Evolutionary conservation across 1,140 invertebrate species (phyloP).

Genomic region (Wiebesia pumilae): DNA sequence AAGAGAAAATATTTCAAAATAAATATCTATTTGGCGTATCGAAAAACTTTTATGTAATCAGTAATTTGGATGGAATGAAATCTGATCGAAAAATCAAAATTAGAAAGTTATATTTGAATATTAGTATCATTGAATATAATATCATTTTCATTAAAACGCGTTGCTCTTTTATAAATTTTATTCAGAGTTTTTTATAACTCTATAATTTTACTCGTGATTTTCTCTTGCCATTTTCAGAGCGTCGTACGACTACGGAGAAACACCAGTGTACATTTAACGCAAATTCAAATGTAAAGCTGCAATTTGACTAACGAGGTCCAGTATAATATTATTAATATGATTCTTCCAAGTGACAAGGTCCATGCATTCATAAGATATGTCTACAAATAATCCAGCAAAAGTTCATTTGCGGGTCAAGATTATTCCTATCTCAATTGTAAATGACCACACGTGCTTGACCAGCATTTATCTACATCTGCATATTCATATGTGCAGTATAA

Average conservation of each 20-base stretch:
- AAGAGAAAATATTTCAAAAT: too few species aligned
- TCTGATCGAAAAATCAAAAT: too few species aligned
- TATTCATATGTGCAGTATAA: neutral
- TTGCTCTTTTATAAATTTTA: neutral
- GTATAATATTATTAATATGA: neutral
- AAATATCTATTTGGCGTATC: too few species aligned
- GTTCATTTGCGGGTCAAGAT: neutral
- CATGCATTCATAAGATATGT: neutral
- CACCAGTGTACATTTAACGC: too few species aligned
- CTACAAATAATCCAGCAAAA: neutral
- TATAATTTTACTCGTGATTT: neutral
- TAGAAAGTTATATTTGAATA: too few species aligned
- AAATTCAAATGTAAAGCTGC: neutral
- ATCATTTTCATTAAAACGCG: neutral
- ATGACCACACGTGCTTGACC: neutral
- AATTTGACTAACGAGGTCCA: neutral
- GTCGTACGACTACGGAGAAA: neutral
- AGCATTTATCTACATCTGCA: slow-evolving; percentile 5
- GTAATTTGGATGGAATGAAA: too few species aligned
- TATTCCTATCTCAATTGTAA: slow-evolving; percentile 30
- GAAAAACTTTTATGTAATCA: too few species aligned
- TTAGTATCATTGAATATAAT: neutral
- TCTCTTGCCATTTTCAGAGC: neutral
- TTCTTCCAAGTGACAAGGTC: neutral
- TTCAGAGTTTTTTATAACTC: neutral